A percentile compares a stretch with the other conserved stretches of the same genome.
These are phyloP conservation scores for Trogon melanurus DNA, from an alignment of 2,113 vertebrate species.

Conservation along the genomic window DNA sequence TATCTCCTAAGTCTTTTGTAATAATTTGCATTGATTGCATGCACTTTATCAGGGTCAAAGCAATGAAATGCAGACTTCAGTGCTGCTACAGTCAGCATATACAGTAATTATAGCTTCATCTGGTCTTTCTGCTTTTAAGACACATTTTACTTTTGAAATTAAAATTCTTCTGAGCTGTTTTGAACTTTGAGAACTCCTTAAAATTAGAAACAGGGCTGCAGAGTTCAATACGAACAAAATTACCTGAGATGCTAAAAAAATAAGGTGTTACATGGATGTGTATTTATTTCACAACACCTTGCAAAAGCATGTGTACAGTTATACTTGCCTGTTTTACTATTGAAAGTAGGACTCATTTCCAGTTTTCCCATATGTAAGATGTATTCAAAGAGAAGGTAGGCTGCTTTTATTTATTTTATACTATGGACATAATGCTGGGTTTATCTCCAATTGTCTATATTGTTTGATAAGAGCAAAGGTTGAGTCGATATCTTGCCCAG, in stretches of 20 bases:
- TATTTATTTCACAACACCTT: neutral
- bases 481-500: neutral
- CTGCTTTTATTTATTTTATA: neutral
- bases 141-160: slow-evolving; percentile 15
- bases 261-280: neutral
- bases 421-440: neutral
- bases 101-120: slow-evolving; percentile 52
- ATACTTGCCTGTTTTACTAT: neutral
- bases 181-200: slow-evolving; percentile 26
- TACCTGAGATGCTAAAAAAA: slow-evolving; percentile 44
- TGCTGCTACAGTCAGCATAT: slow-evolving; percentile 72
- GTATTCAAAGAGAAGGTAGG: neutral
- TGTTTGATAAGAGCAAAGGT: neutral
- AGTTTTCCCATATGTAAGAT: neutral
- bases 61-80: slow-evolving; percentile 55
- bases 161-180: slow-evolving; percentile 19
- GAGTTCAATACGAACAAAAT: slow-evolving; percentile 32
- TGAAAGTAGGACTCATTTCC: neutral
- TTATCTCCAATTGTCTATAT: neutral
- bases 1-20: slow-evolving; percentile 61
- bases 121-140: slow-evolving; percentile 44
- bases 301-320: neutral
- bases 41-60: slow-evolving; percentile 69
- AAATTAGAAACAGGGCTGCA: neutral
- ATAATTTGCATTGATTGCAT: slow-evolving; percentile 75